Evolutionary conservation across 2,113 vertebrate species (phyloP).

Genomic region (Chaenogobius annularis): DNA sequence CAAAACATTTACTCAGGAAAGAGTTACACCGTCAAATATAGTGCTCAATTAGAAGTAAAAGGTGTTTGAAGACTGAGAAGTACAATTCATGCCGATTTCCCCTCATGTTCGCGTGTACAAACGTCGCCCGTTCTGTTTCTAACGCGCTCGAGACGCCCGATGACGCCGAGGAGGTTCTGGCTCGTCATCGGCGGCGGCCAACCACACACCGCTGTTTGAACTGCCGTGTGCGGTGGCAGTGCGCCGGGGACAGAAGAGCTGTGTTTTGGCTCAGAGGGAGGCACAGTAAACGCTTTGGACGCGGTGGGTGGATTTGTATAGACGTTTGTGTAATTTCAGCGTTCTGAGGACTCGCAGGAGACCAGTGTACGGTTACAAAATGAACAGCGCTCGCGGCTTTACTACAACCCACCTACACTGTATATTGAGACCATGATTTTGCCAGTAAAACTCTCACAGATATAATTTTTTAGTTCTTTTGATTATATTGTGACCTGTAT

Average conservation of each 20-base stretch:
- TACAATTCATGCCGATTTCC: conserved; percentile 30
- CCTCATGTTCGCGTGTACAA: conserved; percentile 76
- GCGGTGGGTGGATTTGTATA: conserved; percentile 1
- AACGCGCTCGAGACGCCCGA: conserved; percentile 64
- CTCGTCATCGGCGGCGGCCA: conserved; percentile 35
- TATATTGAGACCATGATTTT: no score
- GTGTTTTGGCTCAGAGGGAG: conserved; percentile 7
- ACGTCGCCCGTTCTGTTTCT: conserved; percentile 61
- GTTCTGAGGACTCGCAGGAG: not conserved
- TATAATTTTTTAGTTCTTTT: no score
- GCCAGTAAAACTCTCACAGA: no score
- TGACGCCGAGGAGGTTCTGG: conserved; percentile 33
- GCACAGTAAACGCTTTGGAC: not conserved
- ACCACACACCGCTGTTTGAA: conserved; percentile 29
- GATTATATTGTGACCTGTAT: no score
- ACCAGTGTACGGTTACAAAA: not conserved
- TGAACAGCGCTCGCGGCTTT: not conserved
- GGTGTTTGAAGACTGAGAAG: no score
- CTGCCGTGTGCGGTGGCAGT: not conserved
- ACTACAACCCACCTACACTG: no score
- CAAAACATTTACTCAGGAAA: no score
- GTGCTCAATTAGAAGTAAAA: no score
- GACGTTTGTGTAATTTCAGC: not conserved
- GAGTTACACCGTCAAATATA: no score
- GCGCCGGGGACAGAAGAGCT: not conserved